Conservation (phyloP, 2,888 invertebrate species). For the Belgica antarctica region DNA sequence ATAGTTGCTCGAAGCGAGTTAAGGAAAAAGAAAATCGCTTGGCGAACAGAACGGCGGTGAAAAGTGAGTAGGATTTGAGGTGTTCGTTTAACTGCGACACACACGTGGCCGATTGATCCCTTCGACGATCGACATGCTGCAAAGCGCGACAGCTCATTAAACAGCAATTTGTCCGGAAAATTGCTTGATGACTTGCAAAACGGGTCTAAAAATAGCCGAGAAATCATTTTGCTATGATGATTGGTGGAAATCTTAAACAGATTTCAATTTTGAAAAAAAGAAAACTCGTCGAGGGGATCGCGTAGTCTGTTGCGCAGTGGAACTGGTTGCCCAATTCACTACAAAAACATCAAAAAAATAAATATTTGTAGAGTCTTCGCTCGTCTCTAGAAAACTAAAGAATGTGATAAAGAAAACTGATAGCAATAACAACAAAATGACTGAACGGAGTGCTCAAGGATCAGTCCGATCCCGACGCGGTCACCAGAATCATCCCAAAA, state of each 20-base stretch:
- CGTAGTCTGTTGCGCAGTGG: not conserved
- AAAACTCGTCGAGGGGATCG: not conserved
- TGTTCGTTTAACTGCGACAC: too few species aligned
- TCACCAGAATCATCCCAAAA: constrained; percentile 73
- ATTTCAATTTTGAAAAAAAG: not conserved
- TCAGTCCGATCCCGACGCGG: constrained; percentile 56
- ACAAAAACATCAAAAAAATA: constrained; percentile 34
- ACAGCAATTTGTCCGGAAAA: not conserved
- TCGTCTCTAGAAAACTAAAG: not conserved
- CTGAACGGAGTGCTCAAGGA: constrained; percentile 41
- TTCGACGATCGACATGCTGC: not conserved
- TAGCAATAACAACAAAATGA: constrained; percentile 32
- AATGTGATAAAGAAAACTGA: constrained; percentile 36
- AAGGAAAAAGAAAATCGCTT: constrained; percentile 37
- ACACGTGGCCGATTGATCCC: too few species aligned
- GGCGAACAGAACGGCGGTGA: not conserved
- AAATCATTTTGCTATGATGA: not conserved
- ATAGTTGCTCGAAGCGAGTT: constrained; percentile 15
- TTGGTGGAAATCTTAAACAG: not conserved
- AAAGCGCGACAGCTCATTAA: not conserved
- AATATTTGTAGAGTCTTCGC: constrained; percentile 32
- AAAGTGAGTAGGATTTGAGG: constrained; percentile 26
- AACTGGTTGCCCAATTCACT: not conserved
- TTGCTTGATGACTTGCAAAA: too few species aligned
- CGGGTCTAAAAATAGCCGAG: too few species aligned